phyloP scores from a whole-genome alignment of 2,113 vertebrate species.

The Coptodon rendalli region DNA sequence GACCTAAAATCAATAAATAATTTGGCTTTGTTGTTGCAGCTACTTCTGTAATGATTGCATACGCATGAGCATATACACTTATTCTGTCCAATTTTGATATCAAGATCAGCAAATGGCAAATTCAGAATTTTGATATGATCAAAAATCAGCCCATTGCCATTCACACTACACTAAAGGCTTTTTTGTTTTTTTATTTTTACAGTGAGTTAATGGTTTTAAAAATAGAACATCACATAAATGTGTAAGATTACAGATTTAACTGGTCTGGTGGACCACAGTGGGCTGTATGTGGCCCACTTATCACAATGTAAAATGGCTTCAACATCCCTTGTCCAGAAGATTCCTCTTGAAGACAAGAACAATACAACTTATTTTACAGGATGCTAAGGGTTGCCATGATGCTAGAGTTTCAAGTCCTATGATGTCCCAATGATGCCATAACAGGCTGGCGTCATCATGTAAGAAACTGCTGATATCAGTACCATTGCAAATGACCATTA shows the following conservation, averaged over 20 bases:
- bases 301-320: not conserved
- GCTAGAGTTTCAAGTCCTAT: not conserved
- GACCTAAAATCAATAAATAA: conserved; percentile 53
- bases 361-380: not conserved
- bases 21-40: conserved; percentile 17
- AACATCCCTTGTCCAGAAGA: not conserved
- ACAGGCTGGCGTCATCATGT: not conserved
- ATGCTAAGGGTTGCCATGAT: not conserved
- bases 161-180: not conserved
- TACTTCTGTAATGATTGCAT: not conserved
- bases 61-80: not conserved
- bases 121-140: not conserved
- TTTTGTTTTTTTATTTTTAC: not conserved
- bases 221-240: not conserved
- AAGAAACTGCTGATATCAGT: not conserved
- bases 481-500: not conserved
- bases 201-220: not conserved
- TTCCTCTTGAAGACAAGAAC: not conserved
- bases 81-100: not conserved
- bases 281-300: not conserved
- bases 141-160: not conserved
- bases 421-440: not conserved
- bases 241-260: not conserved
- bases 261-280: not conserved
- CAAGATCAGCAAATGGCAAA: not conserved